These are phyloP conservation scores for Latrodectus geometricus DNA, from an alignment of 1,140 invertebrate genomes.

Conservation along the genomic window DNA sequence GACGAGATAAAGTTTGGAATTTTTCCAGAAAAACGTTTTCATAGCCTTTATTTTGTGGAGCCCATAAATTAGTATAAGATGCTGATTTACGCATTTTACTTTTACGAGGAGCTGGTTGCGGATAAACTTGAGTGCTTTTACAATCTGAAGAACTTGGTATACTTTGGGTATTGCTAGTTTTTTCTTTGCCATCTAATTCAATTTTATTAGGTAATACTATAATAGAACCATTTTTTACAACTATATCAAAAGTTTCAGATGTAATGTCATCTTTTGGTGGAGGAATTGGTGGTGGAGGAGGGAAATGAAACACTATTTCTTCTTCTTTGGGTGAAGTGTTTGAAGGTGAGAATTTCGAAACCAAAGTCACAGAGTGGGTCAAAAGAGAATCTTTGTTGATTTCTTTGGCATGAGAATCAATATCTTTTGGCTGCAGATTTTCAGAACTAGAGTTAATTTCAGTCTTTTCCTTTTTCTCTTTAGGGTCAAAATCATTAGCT, in stretches of 20 bases:
- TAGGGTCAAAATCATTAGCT: conserved; percentile 1
- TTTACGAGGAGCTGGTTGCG: conserved; percentile 43
- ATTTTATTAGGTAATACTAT: conserved; percentile 11
- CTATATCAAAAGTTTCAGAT: conserved; percentile 46
- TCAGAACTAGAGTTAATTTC: neutral
- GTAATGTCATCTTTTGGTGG: conserved; percentile 24
- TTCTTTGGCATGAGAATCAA: neutral
- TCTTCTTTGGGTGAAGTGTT: conserved; percentile 33
- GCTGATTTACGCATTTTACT: conserved; percentile 45
- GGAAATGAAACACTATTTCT: conserved; percentile 58
- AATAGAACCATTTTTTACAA: conserved; percentile 40
- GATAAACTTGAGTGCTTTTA: neutral
- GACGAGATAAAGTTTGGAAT: conserved; percentile 41
- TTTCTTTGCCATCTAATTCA: neutral
- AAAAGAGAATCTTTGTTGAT: neutral
- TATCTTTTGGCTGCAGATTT: neutral
- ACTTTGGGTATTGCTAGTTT: conserved; percentile 4
- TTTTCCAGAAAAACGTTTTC: conserved; percentile 50
- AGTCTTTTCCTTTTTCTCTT: neutral
- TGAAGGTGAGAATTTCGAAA: conserved; percentile 20
- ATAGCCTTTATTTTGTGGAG: conserved; percentile 17
- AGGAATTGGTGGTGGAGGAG: conserved; percentile 39
- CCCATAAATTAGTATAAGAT: conserved; percentile 40
- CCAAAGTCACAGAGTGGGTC: conserved; percentile 34
- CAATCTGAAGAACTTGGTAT: neutral